phyloP scores from a whole-genome alignment of 2,113 vertebrate genomes.

The Solenodon paradoxus region DNA sequence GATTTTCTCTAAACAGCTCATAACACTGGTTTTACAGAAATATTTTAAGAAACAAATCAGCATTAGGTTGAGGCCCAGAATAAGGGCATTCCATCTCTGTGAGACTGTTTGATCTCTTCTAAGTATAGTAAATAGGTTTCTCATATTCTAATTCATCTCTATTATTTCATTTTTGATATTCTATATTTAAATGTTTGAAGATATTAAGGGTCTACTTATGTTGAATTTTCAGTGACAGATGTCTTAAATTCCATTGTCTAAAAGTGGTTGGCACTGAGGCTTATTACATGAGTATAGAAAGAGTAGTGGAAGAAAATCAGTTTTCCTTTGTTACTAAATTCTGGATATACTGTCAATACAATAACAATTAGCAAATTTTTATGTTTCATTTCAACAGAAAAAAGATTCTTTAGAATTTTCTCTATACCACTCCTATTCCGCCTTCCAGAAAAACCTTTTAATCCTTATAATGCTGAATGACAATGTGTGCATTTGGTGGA shows the following conservation, averaged over 20 bases:
- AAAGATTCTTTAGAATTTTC: not conserved
- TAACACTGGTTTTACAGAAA: not conserved
- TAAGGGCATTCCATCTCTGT: not conserved
- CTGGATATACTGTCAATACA: not conserved
- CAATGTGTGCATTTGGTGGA: not conserved
- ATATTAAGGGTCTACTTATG: not conserved
- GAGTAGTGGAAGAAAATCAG: not conserved
- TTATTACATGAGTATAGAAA: not conserved
- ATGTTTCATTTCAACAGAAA: not conserved
- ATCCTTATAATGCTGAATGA: not conserved
- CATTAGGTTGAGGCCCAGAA: not conserved
- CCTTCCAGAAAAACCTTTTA: not conserved
- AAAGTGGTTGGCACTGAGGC: not conserved
- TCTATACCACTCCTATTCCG: not conserved
- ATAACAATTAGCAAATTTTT: not conserved
- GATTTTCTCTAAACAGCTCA: not conserved
- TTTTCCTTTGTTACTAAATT: not conserved
- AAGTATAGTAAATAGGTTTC: not conserved
- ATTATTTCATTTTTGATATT: not conserved
- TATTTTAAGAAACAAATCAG: not conserved
- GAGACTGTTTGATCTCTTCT: not conserved
- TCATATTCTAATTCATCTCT: not conserved
- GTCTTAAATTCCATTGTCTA: not conserved
- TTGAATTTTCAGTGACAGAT: not conserved
- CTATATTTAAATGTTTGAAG: not conserved